Evolutionary conservation across 2,888 invertebrate genomes (phyloP), one percentile per base, ranked within the genome.

Genomic region (Gnatocerus cornutus): DNA sequence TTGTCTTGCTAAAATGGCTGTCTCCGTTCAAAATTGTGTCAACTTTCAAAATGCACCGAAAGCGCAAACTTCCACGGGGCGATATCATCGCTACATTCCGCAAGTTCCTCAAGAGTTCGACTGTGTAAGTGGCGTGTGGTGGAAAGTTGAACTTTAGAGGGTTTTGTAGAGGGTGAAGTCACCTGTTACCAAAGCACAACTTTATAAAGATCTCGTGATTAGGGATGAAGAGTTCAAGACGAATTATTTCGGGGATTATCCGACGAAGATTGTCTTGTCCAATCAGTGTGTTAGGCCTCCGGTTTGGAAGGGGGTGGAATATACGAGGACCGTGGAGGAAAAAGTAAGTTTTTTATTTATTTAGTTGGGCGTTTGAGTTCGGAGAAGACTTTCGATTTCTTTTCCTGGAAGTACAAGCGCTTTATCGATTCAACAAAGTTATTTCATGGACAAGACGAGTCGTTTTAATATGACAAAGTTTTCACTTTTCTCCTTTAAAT

Each of bases 31-130:
- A 46, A 45, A 46, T 50, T 61, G 61, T 61, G 6, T 39, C 12
- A 61, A 27, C 21, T 61, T 61, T 50, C 61, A 61, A 50, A 61
- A 61, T 12, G 48, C 61, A 12, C 48, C 58, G 2, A 64, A 56
- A 46, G 58, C 71, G 37, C 46, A 67, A 41, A 74, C 74, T 3
- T 67, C 74, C 7, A 64, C 72, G 1, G 61, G 64, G n/a, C 48
- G 27, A 16, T 65, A 48, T 48, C 71, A 71, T 43, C 61, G 63
- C 8, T 68, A 58, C 61, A 70, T 68, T 10, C 71, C 71, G 9
- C 21, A 58, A 12, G 43, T 64, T 8, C 61, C 62, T 3, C 68
- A 68, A 56, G 50, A 68, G n/a, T 73, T 61, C 41, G 67, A 68
- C 52, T 55, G 63, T 61, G 74, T 74, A 71, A 59, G 33, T 33